Base-by-base conservation (phyloP, 2,888 invertebrate species). In the Orthosia incerta region DNA sequence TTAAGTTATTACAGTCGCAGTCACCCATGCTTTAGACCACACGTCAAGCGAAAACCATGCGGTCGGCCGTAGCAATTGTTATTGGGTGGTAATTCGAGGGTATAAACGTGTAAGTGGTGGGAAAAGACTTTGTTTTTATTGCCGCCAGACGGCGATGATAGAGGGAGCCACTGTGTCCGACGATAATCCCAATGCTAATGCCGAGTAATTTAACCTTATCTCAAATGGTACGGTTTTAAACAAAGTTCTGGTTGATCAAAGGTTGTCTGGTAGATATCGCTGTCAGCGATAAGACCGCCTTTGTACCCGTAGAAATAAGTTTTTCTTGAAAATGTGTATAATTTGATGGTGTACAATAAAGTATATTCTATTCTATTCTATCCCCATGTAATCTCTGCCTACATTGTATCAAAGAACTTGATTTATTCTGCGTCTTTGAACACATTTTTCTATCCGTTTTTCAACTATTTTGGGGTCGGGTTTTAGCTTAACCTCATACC, bases 11-110 rank as follows among this genome's bases (percentile, higher is more conserved):
- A 15, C 9, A 23, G 2, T 23, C 23, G 56, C 26, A 31, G 3
- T 5, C 4, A 12, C 66, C 68, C 12, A 9, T 71, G 3, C 2
- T 15, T 76, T 79, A 48, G 5, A 56, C 77, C 79, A 80, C 9
- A 66, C 64, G 16, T 60, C 53, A 75, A 74, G 76, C 65, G 68
- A 77, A 90, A 91, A 88, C 86, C 81, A 87, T 84, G 89, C 88
- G 89, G 89, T 88, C 84, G 85, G 86, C 87, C 80, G 85, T 85
- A 77, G 81, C 88, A 91, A 91, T 89, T 91, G 91, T 92, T 93
- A 92, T 92, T 89, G 89, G 89, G 89, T 90, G 92, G 90, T 92
- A 93, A 93, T 92, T 92, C 71, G 73, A 65, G 85, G 90, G 82
- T 89, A 90, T 91, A 89, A 89, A 88, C 89, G 84, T 82, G 84